Conservation (phyloP, 2,113 vertebrate species). For the Istiophorus platypterus region DNA sequence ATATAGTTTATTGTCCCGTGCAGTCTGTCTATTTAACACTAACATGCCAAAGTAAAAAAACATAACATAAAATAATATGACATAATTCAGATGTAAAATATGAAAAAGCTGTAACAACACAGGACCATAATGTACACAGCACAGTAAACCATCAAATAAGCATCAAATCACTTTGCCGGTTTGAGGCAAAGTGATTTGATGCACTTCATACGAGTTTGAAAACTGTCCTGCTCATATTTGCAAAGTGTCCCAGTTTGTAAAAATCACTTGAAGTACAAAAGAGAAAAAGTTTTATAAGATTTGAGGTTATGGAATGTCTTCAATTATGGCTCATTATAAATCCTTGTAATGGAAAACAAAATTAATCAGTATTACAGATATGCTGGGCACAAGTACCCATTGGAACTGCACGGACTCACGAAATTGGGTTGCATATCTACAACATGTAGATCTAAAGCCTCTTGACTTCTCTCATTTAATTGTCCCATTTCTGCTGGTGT, state of each 20-base stretch:
- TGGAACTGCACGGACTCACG: constrained; percentile 33
- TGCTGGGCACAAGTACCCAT: neutral
- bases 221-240: neutral
- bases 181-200: neutral
- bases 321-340: no score
- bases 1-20: no score
- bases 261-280: neutral
- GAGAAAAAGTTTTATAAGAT: neutral
- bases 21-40: neutral
- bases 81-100: neutral
- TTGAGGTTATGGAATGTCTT: neutral
- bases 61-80: neutral
- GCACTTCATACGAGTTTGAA: neutral
- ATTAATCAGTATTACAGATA: neutral
- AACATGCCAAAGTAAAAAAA: neutral
- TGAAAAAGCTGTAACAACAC: neutral
- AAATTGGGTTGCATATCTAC: constrained; percentile 39
- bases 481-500: neutral
- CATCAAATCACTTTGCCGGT: no score
- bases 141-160: neutral
- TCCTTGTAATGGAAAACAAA: neutral
- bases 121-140: neutral
- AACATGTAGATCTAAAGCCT: constrained; percentile 1
- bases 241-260: neutral
- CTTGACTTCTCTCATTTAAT: constrained; percentile 15